Evolutionary conservation across 2,888 invertebrate genomes (phyloP).

Genomic region (Drosophila ochracea): DNA sequence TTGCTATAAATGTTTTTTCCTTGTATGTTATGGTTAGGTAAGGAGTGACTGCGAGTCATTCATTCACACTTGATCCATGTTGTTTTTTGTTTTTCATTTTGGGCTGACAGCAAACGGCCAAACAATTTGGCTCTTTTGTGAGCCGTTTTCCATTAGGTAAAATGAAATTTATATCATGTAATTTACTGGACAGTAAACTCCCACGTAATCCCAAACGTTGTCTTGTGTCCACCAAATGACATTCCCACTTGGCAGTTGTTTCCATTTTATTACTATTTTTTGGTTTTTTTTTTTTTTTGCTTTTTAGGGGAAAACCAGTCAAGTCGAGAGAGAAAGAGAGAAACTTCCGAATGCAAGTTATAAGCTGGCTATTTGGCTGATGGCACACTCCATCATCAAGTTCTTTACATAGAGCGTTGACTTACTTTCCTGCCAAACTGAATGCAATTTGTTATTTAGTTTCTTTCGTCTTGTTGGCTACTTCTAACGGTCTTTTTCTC

Average conservation of each 20-base stretch:
- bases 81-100: constrained; percentile 3
- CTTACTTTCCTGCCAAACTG: constrained; percentile 40
- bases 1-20: neutral
- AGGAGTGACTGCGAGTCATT: neutral
- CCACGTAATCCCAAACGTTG: constrained; percentile 37
- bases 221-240: constrained; percentile 33
- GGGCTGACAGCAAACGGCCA: constrained; percentile 1
- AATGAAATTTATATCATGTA: constrained; percentile 73
- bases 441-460: constrained; percentile 28
- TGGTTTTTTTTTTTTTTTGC: neutral
- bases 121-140: constrained; percentile 35
- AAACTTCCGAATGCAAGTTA: constrained; percentile 40
- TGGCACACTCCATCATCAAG: constrained; percentile 42
- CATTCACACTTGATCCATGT: neutral
- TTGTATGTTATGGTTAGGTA: neutral
- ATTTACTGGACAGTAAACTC: constrained; percentile 55
- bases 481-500: constrained; percentile 56
- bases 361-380: constrained; percentile 21
- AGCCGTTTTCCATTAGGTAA: constrained; percentile 56
- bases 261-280: neutral
- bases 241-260: constrained; percentile 27
- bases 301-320: constrained; percentile 30
- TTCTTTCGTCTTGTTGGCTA: neutral
- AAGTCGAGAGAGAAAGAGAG: constrained; percentile 19
- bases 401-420: constrained; percentile 40